Conservation (phyloP, 2,113 vertebrate species). For the Speoplatyrhinus poulsoni region DNA sequence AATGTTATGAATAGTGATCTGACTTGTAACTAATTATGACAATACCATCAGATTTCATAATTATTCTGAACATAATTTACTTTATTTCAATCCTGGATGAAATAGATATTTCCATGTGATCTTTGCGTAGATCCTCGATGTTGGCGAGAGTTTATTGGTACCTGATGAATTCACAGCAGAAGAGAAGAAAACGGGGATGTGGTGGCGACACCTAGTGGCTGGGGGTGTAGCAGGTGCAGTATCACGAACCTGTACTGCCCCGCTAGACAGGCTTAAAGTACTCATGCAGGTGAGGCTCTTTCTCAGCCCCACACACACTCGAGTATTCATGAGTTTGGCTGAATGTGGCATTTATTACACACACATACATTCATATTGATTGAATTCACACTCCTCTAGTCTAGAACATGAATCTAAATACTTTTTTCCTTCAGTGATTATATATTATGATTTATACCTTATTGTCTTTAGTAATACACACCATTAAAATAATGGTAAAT, state of each 20-base stretch:
- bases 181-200: constrained; percentile 92
- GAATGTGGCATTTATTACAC: too few species aligned
- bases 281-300: constrained; percentile 89
- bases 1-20: not conserved
- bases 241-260: constrained; percentile 93
- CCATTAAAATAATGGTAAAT: too few species aligned
- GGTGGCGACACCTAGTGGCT: constrained; percentile 96
- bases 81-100: too few species aligned
- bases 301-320: not conserved
- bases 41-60: not conserved
- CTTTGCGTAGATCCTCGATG: constrained; percentile 89
- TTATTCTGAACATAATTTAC: too few species aligned
- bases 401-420: too few species aligned
- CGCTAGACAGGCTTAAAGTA: constrained; percentile 93
- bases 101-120: not conserved
- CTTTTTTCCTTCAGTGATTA: too few species aligned
- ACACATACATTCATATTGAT: too few species aligned
- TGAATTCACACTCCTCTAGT: too few species aligned
- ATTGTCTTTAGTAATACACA: too few species aligned
- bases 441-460: too few species aligned
- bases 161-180: constrained; percentile 96
- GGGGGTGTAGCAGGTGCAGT: constrained; percentile 92
- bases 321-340: not conserved
- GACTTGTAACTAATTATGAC: not conserved
- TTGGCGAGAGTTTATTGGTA: constrained; percentile 91